Conservation (phyloP, 2,797 vertebrate species). For the Tarsius wallacei region DNA sequence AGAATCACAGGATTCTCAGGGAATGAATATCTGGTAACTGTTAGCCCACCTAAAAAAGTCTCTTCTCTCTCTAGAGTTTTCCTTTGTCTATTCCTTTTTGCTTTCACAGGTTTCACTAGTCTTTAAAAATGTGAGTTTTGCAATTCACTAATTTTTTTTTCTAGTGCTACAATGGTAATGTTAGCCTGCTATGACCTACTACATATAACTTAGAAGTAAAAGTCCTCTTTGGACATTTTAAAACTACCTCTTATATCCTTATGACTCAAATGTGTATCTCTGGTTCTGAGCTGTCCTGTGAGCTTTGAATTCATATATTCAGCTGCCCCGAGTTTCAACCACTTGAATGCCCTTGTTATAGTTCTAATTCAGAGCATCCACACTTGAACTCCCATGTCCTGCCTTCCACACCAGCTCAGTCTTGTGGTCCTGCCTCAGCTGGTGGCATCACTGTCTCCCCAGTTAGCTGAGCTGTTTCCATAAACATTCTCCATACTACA, state of each 20-base stretch:
- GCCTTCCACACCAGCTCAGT: accelerated
- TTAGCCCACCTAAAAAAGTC: neutral
- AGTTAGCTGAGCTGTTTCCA: neutral
- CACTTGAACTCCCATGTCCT: accelerated
- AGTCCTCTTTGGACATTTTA: neutral
- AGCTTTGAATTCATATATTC: slow-evolving; percentile 22
- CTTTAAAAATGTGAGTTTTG: slow-evolving; percentile 40
- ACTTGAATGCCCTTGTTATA: neutral
- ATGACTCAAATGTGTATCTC: neutral
- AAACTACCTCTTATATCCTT: neutral
- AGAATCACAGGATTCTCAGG: neutral
- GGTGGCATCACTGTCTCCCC: neutral
- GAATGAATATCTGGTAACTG: neutral
- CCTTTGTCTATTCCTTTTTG: neutral
- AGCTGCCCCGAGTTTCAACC: neutral
- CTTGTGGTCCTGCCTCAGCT: accelerated
- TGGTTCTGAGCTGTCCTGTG: neutral
- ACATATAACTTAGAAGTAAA: slow-evolving; percentile 4
- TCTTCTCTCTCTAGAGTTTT: neutral
- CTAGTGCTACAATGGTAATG: neutral
- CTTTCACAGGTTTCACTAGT: neutral
- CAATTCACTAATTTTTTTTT: neutral
- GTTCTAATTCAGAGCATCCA: neutral
- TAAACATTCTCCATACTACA: neutral
- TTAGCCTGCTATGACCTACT: neutral